Base-by-base conservation (phyloP, 2,113 vertebrate genomes). In the Carassius gibelio region DNA sequence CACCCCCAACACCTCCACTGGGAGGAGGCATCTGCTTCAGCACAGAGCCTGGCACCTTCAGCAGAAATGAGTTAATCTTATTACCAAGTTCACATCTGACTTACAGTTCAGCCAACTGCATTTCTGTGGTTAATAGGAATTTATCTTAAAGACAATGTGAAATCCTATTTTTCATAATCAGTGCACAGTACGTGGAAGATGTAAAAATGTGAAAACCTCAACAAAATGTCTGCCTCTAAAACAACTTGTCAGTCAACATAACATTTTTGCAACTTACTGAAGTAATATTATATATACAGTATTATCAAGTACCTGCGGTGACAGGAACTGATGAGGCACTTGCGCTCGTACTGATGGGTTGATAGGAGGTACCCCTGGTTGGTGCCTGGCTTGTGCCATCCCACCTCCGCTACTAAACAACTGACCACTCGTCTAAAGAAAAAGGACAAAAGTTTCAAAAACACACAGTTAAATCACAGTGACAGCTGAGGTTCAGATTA, bases 321-420 rank as follows among this genome's bases (percentile, higher is more conserved):
- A 97, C 95, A 99, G 96, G 94, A 98, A 99, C 93, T 98, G 98
- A 95, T 97, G 98, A 98, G 98, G 98, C 97, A 99, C 98, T 99
- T 99, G 98, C 88, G 97, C 96, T 97, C 98, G 96, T 94, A 99
- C 96, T 94, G 98, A 98, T 93, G 96, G 96, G 93, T 97, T 99
- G 88, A 99, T 93, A 72, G 96, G 95, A 89, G 97, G 96, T 94
- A 98, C 96, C 86, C 94, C 92, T 87, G 93, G 96, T 90, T 97
- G 97, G 93, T 99, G 97, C 94, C 98, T 96, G 91, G 97, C 96
- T 95, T 98, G 98, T 94, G 96, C 92, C 96, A 97, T 97, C 92
- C 98, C 98, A 92, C 97, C 96, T 91, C 96, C 95, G 89, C 96
- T 95, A 92, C 97, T 96, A 95, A 98, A 99, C 93, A 98, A 95